Percentiles rank a stretch among this genome's conserved stretches.
Evolutionary conservation across 2,113 vertebrate species (phyloP).

Genomic region (Laticauda colubrina): DNA sequence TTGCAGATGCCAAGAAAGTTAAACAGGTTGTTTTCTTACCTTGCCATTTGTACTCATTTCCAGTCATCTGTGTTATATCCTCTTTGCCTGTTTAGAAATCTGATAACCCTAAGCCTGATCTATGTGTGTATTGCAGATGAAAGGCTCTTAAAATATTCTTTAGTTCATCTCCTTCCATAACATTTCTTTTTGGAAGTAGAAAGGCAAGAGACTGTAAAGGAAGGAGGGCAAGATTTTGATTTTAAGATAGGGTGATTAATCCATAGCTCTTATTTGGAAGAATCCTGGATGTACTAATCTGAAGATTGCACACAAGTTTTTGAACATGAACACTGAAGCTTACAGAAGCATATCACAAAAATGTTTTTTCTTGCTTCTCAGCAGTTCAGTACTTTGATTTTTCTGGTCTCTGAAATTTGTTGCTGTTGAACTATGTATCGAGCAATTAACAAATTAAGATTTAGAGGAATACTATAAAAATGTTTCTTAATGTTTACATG

Average conservation of each 20-base stretch:
- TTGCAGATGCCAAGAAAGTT: neutral
- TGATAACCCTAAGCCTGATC: neutral
- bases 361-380: neutral
- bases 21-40: neutral
- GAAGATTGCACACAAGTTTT: neutral
- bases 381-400: too few species aligned
- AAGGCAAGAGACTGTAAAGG: neutral
- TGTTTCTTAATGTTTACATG: neutral
- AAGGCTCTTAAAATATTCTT: neutral
- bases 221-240: neutral
- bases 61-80: neutral
- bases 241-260: neutral
- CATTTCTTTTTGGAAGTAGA: neutral
- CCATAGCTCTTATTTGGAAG: neutral
- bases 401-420: neutral
- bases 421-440: neutral
- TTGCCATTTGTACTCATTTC: neutral
- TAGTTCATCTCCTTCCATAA: neutral
- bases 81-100: neutral
- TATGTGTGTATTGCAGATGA: neutral
- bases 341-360: neutral
- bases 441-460: neutral
- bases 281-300: neutral
- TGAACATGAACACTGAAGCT: neutral
- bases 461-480: neutral